Conservation (phyloP, 1,140 invertebrate species). For the Caerostris extrusa region DNA sequence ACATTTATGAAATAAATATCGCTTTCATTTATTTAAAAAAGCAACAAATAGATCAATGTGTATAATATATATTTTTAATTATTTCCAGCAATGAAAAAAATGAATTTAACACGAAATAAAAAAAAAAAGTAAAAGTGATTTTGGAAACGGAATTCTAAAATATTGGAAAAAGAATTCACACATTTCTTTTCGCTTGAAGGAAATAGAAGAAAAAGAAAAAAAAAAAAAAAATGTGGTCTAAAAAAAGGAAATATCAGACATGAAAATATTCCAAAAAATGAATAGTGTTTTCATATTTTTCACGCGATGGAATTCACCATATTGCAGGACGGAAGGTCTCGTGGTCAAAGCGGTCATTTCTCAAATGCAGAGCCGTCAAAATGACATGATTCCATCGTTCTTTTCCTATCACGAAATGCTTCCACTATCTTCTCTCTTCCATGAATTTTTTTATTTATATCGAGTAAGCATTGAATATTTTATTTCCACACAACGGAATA, state of each 20-base stretch:
- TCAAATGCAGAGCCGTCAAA: slow-evolving; percentile 31
- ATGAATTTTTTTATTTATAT: slow-evolving; percentile 25
- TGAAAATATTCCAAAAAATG: neutral
- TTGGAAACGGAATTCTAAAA: too few species aligned
- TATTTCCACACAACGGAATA: neutral
- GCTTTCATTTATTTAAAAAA: too few species aligned
- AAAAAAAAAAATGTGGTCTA: neutral
- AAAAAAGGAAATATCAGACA: neutral
- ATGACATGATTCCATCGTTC: slow-evolving; percentile 29
- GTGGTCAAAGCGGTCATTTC: slow-evolving; percentile 40
- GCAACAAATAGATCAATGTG: too few species aligned
- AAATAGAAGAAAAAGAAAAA: neutral
- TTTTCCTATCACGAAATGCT: slow-evolving; percentile 47
- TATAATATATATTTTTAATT: too few species aligned
- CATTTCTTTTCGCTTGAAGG: neutral
- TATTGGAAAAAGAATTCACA: neutral
- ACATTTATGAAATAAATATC: too few species aligned
- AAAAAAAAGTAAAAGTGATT: too few species aligned
- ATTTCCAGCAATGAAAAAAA: too few species aligned
- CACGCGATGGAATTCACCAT: slow-evolving; percentile 14
- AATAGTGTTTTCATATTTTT: slow-evolving; percentile 10
- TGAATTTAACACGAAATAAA: too few species aligned
- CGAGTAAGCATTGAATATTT: slow-evolving; percentile 32
- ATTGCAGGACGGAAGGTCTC: slow-evolving; percentile 30
- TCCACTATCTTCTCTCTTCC: neutral